phyloP scores from a whole-genome alignment of 1,140 invertebrate species.

The Pachyrhynchus sulphureomaculatus region DNA sequence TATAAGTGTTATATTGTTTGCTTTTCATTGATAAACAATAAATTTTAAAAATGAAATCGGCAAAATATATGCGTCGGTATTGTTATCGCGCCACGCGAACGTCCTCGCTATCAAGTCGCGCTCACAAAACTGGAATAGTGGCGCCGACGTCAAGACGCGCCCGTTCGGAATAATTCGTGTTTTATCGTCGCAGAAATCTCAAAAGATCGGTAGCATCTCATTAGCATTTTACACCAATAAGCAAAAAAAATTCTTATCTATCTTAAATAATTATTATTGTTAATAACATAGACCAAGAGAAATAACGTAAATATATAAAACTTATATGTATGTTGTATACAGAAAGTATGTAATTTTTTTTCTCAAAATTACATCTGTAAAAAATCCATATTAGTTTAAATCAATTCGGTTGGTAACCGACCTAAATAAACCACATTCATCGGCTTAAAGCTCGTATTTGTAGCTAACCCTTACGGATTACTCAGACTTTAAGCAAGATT shows the following conservation, averaged over 20 bases:
- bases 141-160: slow-evolving; percentile 32
- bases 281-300: too few relatives aligned
- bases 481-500: too few relatives aligned
- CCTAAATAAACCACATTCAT: too few relatives aligned
- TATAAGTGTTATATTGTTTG: not conserved
- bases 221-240: slow-evolving; percentile 5
- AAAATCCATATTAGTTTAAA: too few relatives aligned
- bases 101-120: slow-evolving; percentile 39
- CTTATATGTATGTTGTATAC: too few relatives aligned
- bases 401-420: too few relatives aligned
- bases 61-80: slow-evolving; percentile 18
- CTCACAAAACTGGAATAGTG: slow-evolving; percentile 38
- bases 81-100: slow-evolving; percentile 22
- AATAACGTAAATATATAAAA: too few relatives aligned
- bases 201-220: slow-evolving; percentile 11
- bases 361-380: too few relatives aligned
- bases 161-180: slow-evolving; percentile 19
- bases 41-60: slow-evolving; percentile 11
- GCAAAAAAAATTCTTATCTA: not conserved
- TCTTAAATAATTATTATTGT: too few relatives aligned
- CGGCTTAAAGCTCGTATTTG: too few relatives aligned
- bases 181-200: slow-evolving; percentile 23
- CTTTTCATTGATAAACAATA: slow-evolving; percentile 15
- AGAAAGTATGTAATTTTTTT: too few relatives aligned
- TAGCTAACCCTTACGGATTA: too few relatives aligned